Evolutionary conservation across 2,797 vertebrate genomes (phyloP), one percentile per base, ranked within the genome.

Genomic region (Lepilemur septentrionalis): DNA sequence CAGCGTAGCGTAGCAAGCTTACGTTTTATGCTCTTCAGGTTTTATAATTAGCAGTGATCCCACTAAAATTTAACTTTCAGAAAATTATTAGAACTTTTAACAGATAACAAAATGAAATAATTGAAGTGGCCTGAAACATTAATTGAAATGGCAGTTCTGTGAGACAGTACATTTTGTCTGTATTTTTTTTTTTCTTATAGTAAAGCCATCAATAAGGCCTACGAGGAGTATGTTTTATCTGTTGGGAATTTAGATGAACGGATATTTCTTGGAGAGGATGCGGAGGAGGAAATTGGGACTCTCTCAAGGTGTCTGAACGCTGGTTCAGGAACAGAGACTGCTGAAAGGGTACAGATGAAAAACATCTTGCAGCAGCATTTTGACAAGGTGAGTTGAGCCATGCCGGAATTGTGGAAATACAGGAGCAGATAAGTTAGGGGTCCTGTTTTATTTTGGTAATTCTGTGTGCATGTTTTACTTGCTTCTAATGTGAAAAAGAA

Each of bases 241-340:
- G 99, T 99, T 2, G 99, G 99, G 70, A 99, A 99, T 76, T 98
- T 99, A 7, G 99, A 99, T 81, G 99, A 99, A 98, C 97, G 99
- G 88, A 99, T 99, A 97, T 99, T 99, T 97, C 99, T 99, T 0
- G 99, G 99, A 0, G 99, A 99, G 52, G 99, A 99, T 57, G 99
- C 99, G 0, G 99, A 98, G 30, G 99, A 99, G 83, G 99, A 99
- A 97, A 99, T 99, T n/a, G 99, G 99, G 79, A 99, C 99, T 7
- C 98, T 99, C 1, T 98, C 99, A 0, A 98, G 99, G 52, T 99
- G 98, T 98, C 97, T 99, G 87, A 99, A 98, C 48, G 98, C 98
- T 89, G 67, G 97, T 20, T 97, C 98, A 28, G 98, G 97, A 89
- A 25, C 93, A 41, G 99, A 99, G 96, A 98, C 98, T 13, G 97